A percentile compares a stretch with the other conserved stretches of the same genome.
phyloP scores from a whole-genome alignment of 2,797 vertebrate genomes.

The Petrocephalus schoutedeni region DNA sequence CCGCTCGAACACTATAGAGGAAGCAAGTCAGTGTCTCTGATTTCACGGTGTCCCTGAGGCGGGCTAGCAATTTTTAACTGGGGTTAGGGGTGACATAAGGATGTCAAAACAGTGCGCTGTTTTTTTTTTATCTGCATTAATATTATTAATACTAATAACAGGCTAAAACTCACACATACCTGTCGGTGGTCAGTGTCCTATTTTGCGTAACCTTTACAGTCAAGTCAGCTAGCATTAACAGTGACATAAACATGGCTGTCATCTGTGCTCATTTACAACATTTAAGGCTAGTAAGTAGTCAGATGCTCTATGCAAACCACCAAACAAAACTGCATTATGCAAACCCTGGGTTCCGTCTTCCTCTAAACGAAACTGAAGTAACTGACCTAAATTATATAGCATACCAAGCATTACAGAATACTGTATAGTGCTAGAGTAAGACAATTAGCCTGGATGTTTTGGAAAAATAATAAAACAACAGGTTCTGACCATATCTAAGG shows the following conservation, averaged over 20 bases:
- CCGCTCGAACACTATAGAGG: not conserved
- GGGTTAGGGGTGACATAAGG: not conserved
- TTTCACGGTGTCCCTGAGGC: not conserved
- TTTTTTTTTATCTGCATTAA: not conserved
- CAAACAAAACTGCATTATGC: not conserved
- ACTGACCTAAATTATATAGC: not conserved
- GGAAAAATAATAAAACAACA: too few species aligned
- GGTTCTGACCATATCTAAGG: too few species aligned
- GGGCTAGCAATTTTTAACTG: too few species aligned
- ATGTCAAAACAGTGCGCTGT: not conserved
- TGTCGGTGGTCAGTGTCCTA: not conserved
- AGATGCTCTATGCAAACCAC: not conserved
- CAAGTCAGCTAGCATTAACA: not conserved
- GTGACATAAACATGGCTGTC: not conserved
- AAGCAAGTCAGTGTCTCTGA: not conserved
- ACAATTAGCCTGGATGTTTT: not conserved
- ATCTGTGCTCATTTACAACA: not conserved
- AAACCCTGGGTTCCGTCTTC: not conserved
- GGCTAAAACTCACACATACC: not conserved
- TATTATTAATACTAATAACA: not conserved
- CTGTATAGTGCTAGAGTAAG: not conserved
- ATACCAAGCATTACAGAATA: not conserved
- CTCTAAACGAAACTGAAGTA: not conserved
- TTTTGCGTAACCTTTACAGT: not conserved
- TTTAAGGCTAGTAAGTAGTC: not conserved